Percentiles rank a stretch among this genome's conserved stretches.
phyloP scores from a whole-genome alignment of 2,888 invertebrate genomes.

The Cephus runcator region DNA sequence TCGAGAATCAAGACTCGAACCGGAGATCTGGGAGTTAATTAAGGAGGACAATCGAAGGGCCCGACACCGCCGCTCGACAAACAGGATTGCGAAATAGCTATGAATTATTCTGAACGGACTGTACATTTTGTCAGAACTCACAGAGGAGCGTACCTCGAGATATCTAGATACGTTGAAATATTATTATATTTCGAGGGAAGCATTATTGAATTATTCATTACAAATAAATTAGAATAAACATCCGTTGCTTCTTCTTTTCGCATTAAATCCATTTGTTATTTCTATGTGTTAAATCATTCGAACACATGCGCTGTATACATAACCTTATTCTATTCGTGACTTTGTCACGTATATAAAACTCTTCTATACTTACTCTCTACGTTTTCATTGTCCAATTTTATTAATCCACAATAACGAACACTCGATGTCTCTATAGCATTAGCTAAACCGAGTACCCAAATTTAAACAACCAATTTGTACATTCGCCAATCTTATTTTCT shows the following conservation, averaged over 20 bases:
- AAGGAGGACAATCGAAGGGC: constrained; percentile 37
- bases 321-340: not conserved
- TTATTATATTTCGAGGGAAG: not conserved
- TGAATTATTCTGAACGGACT: not conserved
- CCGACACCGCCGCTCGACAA: not conserved
- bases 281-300: not conserved
- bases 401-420: not conserved
- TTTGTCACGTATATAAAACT: not conserved
- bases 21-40: constrained; percentile 36
- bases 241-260: not conserved
- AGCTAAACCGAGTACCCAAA: not conserved
- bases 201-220: not conserved
- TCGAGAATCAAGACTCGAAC: constrained; percentile 12
- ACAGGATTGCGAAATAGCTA: not conserved
- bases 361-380: not conserved
- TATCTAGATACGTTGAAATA: not conserved
- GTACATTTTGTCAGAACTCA: not conserved
- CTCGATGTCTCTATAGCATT: not conserved
- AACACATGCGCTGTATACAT: not conserved
- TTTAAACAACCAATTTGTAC: not conserved
- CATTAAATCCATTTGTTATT: not conserved
- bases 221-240: not conserved
- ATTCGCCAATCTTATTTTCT: not conserved
- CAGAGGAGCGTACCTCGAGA: not conserved
- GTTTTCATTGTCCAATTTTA: not conserved